Evolutionary conservation across 2,888 invertebrate species (phyloP).

Genomic region (Lasioglossum villosulum): DNA sequence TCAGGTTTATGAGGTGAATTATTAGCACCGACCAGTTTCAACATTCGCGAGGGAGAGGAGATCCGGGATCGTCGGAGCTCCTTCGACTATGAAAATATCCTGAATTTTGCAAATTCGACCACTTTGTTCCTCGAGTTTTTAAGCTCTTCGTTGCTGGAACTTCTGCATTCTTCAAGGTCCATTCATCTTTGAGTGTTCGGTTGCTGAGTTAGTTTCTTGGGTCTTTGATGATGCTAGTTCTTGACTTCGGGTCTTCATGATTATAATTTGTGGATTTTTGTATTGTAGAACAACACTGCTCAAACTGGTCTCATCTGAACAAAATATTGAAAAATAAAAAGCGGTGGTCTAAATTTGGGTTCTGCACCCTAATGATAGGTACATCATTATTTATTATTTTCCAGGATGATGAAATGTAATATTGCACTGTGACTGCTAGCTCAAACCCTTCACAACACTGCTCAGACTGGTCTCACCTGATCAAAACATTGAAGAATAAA

Average conservation of each 20-base stretch:
- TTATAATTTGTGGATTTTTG: background rate
- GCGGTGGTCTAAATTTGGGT: too few relatives aligned
- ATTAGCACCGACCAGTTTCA: conserved; percentile 63
- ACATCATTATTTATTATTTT: background rate
- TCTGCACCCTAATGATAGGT: too few relatives aligned
- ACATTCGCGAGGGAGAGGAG: background rate
- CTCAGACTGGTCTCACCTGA: too few relatives aligned
- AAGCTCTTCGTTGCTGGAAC: background rate
- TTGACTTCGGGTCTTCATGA: background rate
- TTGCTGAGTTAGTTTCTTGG: background rate
- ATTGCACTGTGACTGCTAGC: too few relatives aligned
- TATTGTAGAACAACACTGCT: too few relatives aligned
- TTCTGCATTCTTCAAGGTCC: background rate
- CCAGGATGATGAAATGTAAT: background rate
- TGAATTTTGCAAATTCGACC: background rate
- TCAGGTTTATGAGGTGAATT: conserved; percentile 70
- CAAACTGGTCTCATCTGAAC: background rate
- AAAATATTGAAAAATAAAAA: background rate
- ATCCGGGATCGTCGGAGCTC: conserved; percentile 20
- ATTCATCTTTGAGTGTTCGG: background rate
- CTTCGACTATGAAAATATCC: background rate
- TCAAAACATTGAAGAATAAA: too few relatives aligned
- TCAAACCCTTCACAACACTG: too few relatives aligned
- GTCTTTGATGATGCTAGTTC: background rate
- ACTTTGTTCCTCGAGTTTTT: background rate